phyloP scores from a whole-genome alignment of 2,888 invertebrate genomes.

The Metellina segmentata region DNA sequence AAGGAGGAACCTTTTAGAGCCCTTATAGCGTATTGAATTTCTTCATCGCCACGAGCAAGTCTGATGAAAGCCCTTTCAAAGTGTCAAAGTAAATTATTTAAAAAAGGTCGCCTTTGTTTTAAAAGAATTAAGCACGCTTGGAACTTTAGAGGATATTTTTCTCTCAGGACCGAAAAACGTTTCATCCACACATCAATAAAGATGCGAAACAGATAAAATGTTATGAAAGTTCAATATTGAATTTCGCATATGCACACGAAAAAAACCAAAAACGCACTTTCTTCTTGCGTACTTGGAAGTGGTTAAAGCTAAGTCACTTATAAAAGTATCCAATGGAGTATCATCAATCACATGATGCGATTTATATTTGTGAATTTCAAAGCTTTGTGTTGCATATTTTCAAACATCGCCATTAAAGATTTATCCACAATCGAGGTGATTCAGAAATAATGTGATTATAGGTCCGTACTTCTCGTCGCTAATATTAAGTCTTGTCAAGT shows the following conservation, averaged over 20 bases:
- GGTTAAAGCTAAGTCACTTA: too few relatives aligned
- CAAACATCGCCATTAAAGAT: too few relatives aligned
- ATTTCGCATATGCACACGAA: background rate
- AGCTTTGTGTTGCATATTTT: too few relatives aligned
- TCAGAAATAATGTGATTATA: too few relatives aligned
- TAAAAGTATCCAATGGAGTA: too few relatives aligned
- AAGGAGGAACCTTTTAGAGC: background rate
- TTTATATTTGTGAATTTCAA: too few relatives aligned
- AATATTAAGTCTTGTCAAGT: too few relatives aligned
- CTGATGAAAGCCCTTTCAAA: conserved; percentile 12
- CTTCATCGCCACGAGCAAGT: background rate
- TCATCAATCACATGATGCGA: too few relatives aligned
- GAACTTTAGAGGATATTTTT: background rate
- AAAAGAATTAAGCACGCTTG: background rate
- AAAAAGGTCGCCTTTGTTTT: conserved; percentile 1
- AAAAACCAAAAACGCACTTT: background rate
- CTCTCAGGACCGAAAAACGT: background rate
- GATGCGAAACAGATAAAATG: background rate
- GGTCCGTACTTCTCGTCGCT: too few relatives aligned
- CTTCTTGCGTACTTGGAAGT: background rate
- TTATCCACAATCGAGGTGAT: too few relatives aligned
- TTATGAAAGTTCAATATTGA: background rate
- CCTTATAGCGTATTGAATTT: conserved; percentile 6
- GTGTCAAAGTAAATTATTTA: conserved; percentile 7
- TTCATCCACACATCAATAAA: background rate